Evolutionary conservation across 92 coral and sea anemone genomes (phyloP).

Genomic region (Epizoanthus stellaris): DNA sequence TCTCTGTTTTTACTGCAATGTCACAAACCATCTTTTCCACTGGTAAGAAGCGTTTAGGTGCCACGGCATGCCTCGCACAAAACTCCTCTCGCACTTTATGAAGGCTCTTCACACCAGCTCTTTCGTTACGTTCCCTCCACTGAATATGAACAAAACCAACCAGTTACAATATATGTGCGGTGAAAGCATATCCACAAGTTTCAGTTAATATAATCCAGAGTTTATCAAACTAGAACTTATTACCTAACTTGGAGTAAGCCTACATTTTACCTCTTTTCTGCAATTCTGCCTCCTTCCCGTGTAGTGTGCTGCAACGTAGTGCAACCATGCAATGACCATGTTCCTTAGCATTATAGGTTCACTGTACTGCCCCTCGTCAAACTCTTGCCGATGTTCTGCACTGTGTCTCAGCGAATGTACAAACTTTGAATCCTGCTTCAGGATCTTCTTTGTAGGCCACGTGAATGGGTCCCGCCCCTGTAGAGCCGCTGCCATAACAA

Average conservation of each 20-base stretch:
- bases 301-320: neutral
- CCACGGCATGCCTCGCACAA: constrained; percentile 15
- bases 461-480: constrained; percentile 35
- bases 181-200: too few relatives aligned
- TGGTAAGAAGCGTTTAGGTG: constrained; percentile 33
- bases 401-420: constrained; percentile 34
- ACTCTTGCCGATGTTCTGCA: constrained; percentile 16
- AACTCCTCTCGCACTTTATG: constrained; percentile 1
- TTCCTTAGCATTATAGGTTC: constrained; percentile 44
- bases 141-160: neutral
- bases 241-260: too few relatives aligned
- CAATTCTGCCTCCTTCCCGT: neutral
- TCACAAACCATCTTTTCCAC: constrained; percentile 26
- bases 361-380: constrained; percentile 39
- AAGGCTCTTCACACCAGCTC: neutral
- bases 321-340: constrained; percentile 30
- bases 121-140: neutral
- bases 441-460: constrained; percentile 36
- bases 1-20: constrained; percentile 33
- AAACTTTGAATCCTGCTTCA: constrained; percentile 29
- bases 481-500: constrained; percentile 53
- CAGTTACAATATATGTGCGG: neutral
- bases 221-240: too few relatives aligned
- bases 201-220: too few relatives aligned
- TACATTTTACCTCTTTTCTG: neutral